Evolutionary conservation across 2,113 vertebrate genomes (phyloP).

Genomic region (Ammodytes marinus): DNA sequence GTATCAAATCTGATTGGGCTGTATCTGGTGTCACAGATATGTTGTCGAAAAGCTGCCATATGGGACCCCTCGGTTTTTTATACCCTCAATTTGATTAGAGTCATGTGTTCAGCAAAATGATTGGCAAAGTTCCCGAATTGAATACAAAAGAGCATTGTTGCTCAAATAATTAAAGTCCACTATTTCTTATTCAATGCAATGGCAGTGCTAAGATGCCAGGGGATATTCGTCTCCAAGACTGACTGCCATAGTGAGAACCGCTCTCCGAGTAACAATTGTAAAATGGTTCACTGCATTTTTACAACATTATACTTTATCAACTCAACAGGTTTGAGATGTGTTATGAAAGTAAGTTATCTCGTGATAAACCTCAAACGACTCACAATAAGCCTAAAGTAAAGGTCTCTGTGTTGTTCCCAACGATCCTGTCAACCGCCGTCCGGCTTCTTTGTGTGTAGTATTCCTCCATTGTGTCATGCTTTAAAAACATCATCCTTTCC

Average conservation of each 20-base stretch:
- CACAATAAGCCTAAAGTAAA: neutral
- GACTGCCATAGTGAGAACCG: slow-evolving; percentile 31
- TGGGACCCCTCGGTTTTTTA: slow-evolving; percentile 31
- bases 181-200: neutral
- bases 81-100: slow-evolving; percentile 31
- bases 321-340: slow-evolving; percentile 35
- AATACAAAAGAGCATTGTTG: slow-evolving; percentile 32
- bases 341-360: slow-evolving; percentile 31
- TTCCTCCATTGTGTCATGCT: neutral
- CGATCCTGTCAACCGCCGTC: neutral
- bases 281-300: slow-evolving; percentile 46
- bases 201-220: neutral
- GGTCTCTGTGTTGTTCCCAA: neutral
- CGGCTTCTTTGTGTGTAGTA: neutral
- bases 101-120: slow-evolving; percentile 30
- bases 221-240: neutral
- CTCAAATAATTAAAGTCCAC: slow-evolving; percentile 1
- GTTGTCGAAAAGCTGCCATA: slow-evolving; percentile 55
- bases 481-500: slow-evolving; percentile 44
- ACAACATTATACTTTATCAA: slow-evolving; percentile 38
- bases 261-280: slow-evolving; percentile 43
- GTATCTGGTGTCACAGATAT: slow-evolving; percentile 52
- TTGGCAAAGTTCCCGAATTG: slow-evolving; percentile 13
- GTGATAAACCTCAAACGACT: slow-evolving; percentile 17
- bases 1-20: slow-evolving; percentile 67